phyloP scores from a whole-genome alignment of 1,140 invertebrate genomes.

The Ooceraea biroi region DNA sequence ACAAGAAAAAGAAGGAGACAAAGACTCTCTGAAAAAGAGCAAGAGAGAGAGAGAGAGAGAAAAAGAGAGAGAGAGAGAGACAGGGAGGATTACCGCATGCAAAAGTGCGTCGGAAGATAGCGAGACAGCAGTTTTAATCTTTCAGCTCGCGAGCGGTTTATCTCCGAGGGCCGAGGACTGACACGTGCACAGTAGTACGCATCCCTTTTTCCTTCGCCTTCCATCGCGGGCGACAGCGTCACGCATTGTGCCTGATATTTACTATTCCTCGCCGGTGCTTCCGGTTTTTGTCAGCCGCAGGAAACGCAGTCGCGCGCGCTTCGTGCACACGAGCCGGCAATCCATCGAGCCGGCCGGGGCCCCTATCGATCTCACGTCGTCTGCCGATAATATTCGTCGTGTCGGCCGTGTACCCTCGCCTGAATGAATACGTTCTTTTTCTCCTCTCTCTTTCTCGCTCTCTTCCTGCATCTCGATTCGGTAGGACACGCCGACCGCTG shows the following conservation, averaged over 20 bases:
- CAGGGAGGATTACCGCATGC: neutral
- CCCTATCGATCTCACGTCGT: conserved; percentile 21
- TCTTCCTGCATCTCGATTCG: neutral
- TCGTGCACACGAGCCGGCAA: neutral
- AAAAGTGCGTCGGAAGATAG: conserved; percentile 1
- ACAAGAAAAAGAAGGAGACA: no score
- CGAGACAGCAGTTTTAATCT: conserved; percentile 48
- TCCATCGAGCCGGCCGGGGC: conserved; percentile 41
- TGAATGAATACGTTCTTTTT: neutral
- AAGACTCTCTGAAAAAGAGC: no score
- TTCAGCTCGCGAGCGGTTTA: conserved; percentile 31
- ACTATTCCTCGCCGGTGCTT: conserved; percentile 82
- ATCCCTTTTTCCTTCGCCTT: conserved; percentile 54
- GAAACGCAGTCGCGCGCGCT: conserved; percentile 59
- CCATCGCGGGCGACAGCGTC: conserved; percentile 36
- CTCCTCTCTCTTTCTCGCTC: neutral
- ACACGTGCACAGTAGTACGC: conserved; percentile 16
- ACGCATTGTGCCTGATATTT: conserved; percentile 77
- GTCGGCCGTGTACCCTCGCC: neutral
- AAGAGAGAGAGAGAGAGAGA: no score
- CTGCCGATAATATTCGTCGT: conserved; percentile 3
- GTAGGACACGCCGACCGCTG: neutral
- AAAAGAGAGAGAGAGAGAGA: no score
- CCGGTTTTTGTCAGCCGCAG: conserved; percentile 76
- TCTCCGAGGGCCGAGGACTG: conserved; percentile 17